Evolutionary conservation across 2,113 vertebrate species (phyloP), one percentile per base, ranked within the genome.

Genomic region (Ophthalmolycus amberensis): DNA sequence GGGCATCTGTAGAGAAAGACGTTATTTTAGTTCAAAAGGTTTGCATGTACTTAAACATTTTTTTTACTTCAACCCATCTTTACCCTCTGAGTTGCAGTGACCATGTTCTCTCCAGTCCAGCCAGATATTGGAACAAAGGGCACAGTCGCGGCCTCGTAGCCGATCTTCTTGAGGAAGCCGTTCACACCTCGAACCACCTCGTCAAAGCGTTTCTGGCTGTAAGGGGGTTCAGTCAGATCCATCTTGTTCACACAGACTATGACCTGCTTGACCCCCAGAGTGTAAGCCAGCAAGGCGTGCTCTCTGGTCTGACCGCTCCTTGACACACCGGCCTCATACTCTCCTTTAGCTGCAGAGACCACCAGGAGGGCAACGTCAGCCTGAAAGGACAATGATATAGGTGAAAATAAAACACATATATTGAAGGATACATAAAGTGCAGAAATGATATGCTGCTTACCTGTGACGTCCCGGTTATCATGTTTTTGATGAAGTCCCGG

Each of bases 381-480:
- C 95, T 96, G 73, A 59, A 81, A 5, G n/a, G 2, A 75, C 1
- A 81, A n/a, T 4, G 7, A 32, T 6, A 10, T 0, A 4, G 9
- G 3, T 68, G 3, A 9, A 18, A 22, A 46, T 4, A 38, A 18
- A 1, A 27, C 0, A 6, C 5, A 44, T 1, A 8, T 37, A 27
- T 0, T 25, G 6, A 6, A 29, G 8, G 0, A 15, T 1, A 14
- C 3, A 67, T 1, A 58, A 38, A 44, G 9, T 15, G 4, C 6
- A 1, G 1, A 16, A 2, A 4, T 5, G 6, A 1, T 0, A 0
- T 1, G 16, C 1, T 34, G 5, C 38, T 66, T 80, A 96, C 96
- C 95, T 96, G 96, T 1, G 95, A 96, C 0, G 96, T 96, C n/a
- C 95, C 96, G 0, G 96, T 96, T n/a, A 96, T 95, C 96, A 96